These are phyloP conservation scores for Sylvicola fuscatus DNA, from an alignment of 2,888 invertebrate genomes.

Conservation along the genomic window DNA sequence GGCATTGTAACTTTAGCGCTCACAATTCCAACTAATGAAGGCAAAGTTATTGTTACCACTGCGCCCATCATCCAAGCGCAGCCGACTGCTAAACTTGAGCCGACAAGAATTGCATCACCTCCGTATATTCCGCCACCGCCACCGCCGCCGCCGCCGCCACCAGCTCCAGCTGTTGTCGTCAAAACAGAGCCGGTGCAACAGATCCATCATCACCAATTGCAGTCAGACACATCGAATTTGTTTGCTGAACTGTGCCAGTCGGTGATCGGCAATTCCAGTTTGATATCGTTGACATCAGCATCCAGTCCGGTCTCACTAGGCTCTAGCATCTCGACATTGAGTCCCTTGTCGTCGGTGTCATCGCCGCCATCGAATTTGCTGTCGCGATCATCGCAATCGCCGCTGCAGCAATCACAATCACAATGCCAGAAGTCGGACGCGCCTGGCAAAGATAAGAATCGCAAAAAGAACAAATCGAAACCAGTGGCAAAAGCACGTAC, in stretches of 20 bases:
- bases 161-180: slow-evolving; percentile 16
- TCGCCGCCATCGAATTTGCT: slow-evolving; percentile 36
- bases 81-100: slow-evolving; percentile 14
- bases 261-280: slow-evolving; percentile 25
- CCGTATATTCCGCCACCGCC: slow-evolving; percentile 5
- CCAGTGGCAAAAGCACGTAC: slow-evolving; percentile 61
- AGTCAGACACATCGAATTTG: slow-evolving; percentile 24
- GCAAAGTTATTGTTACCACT: slow-evolving; percentile 29
- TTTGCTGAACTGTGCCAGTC: slow-evolving; percentile 40
- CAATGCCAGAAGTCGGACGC: slow-evolving; percentile 23
- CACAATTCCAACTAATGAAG: slow-evolving; percentile 33
- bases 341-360: slow-evolving; percentile 43
- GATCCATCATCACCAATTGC: slow-evolving; percentile 9
- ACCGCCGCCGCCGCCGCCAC: slow-evolving; percentile 8
- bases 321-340: slow-evolving; percentile 44
- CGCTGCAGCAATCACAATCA: slow-evolving; percentile 26
- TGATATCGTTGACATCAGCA: slow-evolving; percentile 30
- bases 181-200: slow-evolving; percentile 9
- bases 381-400: slow-evolving; percentile 32
- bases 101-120: slow-evolving; percentile 7
- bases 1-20: slow-evolving; percentile 47
- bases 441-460: slow-evolving; percentile 57
- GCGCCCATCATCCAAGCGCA: slow-evolving; percentile 27
- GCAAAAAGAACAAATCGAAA: slow-evolving; percentile 66
- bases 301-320: slow-evolving; percentile 28